Percentiles rank a stretch among this genome's conserved stretches.
phyloP scores from a whole-genome alignment of 2,113 vertebrate genomes.

The Macquaria ambigua region DNA sequence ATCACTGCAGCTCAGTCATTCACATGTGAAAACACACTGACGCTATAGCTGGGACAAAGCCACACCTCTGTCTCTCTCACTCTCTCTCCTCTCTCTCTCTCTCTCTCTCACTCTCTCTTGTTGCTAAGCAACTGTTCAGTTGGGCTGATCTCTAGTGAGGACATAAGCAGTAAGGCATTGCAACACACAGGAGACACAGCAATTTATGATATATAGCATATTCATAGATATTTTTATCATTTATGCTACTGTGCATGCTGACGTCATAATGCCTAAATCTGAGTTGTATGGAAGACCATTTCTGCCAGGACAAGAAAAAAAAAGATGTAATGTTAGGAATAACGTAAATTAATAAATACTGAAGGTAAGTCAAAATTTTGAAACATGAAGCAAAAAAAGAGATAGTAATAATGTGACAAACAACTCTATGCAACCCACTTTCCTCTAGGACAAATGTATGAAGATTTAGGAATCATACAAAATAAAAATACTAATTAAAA shows the following conservation, averaged over 20 bases:
- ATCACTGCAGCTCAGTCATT: conserved; percentile 30
- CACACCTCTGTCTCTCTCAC: conserved; percentile 61
- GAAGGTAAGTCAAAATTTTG: not conserved
- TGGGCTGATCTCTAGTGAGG: conserved; percentile 48
- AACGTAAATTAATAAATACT: not conserved
- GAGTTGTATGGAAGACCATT: not conserved
- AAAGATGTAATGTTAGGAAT: not conserved
- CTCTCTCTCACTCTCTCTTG: conserved; percentile 36
- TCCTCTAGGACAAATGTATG: not conserved
- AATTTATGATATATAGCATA: not conserved
- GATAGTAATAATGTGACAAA: not conserved
- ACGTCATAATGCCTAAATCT: not conserved
- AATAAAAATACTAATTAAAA: not conserved
- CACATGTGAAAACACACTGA: conserved; percentile 39
- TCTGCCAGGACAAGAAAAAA: not conserved
- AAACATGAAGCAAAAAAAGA: not conserved
- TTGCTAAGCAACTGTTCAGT: conserved; percentile 81
- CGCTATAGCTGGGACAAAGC: conserved; percentile 62
- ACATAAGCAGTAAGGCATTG: conserved; percentile 34
- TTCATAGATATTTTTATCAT: not conserved
- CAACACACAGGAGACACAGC: conserved; percentile 6
- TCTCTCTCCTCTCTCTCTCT: conserved; percentile 24
- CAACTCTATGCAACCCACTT: not conserved
- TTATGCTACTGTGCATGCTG: not conserved
- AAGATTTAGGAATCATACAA: not conserved